Evolutionary conservation across 2,888 invertebrate genomes (phyloP), one percentile per base, ranked within the genome.

Genomic region (Petrophora chlorosata): DNA sequence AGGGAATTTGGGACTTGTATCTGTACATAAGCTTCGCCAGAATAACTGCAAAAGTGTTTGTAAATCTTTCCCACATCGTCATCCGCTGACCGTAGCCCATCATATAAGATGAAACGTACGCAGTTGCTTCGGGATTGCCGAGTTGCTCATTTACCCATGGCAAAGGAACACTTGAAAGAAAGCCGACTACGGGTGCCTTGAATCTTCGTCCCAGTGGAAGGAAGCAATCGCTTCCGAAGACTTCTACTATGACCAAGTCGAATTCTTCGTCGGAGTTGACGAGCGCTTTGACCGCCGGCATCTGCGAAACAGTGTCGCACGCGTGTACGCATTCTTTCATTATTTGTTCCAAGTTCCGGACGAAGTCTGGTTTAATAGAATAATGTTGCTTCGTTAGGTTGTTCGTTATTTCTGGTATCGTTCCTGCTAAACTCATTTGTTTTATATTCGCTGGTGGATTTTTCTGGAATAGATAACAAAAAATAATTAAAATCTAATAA

Each of bases 141-240:
- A 92, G 68, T 43, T 92, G 86, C 17, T 90, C 88, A 44, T 90
- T 88, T 3, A 90, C 81, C 92, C 92, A 93, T 0, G 92, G 92
- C 26, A 92, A 68, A 3, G 91, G 84, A 0, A 91, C 86, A 50
- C 92, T 92, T 0, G 91, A 91, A 1, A 92, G 80, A 2, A 91
- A 72, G 0, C 91, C 91, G 1, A 93, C 82, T 0, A 92, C 82
- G 0, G 92, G 92, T 1, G 91, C 88, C 39, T 87, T 79, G 42
- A 92, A 91, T 57, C 85, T 79, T 55, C 85, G 79, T 0, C 91
- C 92, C 10, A 92, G 82, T 0, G 92, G 92, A 14, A 92, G 77
- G 46, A 92, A 91, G 53, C 92, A 92, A 59, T 92, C 92, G 10
- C 90, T 88, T 4, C 91, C 91, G 53, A 92, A 93, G 3, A 92